Evolutionary conservation across 2,113 vertebrate genomes (phyloP).

Genomic region (Motacilla tschutschensis): DNA sequence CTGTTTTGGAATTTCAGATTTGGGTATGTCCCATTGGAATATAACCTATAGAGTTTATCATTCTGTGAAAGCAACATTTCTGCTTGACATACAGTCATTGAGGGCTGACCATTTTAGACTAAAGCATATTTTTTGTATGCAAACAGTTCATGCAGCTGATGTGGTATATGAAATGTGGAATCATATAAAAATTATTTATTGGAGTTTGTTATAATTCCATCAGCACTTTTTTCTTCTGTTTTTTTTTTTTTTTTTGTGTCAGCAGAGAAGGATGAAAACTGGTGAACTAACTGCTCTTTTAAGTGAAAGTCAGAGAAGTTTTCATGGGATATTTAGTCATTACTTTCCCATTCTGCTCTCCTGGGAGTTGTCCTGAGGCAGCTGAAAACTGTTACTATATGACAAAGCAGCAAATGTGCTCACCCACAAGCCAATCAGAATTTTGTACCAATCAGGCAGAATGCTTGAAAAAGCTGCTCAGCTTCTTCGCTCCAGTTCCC

Average conservation of each 20-base stretch:
- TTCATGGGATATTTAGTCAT: background rate
- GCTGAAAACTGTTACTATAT: background rate
- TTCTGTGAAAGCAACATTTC: background rate
- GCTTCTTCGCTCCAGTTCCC: accelerated
- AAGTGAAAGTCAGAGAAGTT: background rate
- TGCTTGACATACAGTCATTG: background rate
- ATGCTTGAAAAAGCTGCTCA: background rate
- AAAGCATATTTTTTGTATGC: background rate
- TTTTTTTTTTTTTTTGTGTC: background rate
- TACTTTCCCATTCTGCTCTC: background rate
- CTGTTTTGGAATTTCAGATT: background rate
- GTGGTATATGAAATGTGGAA: background rate
- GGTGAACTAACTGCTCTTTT: background rate
- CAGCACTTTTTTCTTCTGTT: background rate
- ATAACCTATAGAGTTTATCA: background rate
- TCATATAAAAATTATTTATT: background rate
- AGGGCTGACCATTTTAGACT: background rate
- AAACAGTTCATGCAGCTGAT: background rate
- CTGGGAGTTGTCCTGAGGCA: background rate
- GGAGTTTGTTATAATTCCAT: background rate
- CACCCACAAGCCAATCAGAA: background rate
- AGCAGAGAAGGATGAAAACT: background rate
- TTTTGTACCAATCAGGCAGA: background rate
- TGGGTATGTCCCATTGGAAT: background rate
- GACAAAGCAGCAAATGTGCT: background rate